phyloP scores from a whole-genome alignment of 2,797 vertebrate genomes.

The Lepilemur ruficaudatus region DNA sequence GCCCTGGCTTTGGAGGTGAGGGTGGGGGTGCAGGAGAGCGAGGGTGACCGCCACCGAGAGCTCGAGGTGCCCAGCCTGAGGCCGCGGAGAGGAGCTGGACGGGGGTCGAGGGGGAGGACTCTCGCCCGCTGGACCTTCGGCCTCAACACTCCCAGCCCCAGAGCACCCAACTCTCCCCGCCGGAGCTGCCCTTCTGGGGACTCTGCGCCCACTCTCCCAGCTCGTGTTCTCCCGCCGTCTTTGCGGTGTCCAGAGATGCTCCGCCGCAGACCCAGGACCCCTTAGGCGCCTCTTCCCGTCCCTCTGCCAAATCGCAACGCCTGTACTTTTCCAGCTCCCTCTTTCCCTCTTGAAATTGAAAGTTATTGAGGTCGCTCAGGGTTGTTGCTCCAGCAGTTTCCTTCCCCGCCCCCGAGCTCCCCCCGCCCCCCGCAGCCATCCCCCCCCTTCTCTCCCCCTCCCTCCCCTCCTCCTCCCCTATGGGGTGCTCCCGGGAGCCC shows the following conservation, averaged over 20 bases:
- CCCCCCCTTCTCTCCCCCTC: constrained; percentile 27
- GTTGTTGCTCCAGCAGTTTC: constrained; percentile 76
- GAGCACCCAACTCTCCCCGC: background rate
- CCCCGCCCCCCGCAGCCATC: constrained; percentile 59
- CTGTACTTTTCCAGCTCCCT: constrained; percentile 81
- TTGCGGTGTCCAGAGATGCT: constrained; percentile 61
- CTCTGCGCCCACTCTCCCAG: background rate
- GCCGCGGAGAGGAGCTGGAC: background rate
- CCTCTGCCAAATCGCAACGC: constrained; percentile 71
- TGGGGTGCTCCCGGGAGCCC: constrained; percentile 71
- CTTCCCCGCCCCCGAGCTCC: constrained; percentile 70
- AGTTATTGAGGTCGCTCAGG: constrained; percentile 81
- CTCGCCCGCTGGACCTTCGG: background rate
- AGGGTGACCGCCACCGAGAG: background rate
- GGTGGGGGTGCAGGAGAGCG: background rate
- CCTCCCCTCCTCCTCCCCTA: constrained; percentile 51
- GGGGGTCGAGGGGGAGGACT: background rate
- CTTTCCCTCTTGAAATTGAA: constrained; percentile 79
- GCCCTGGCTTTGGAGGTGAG: background rate
- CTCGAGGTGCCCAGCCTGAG: background rate
- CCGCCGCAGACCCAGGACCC: constrained; percentile 68
- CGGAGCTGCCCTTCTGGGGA: background rate
- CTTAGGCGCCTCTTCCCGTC: constrained; percentile 73
- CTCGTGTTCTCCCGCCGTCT: background rate
- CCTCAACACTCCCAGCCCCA: background rate